A percentile compares a stretch with the other conserved stretches of the same genome.
phyloP scores from a whole-genome alignment of 1,140 invertebrate species.

The Tetramorium parvispinum region DNA sequence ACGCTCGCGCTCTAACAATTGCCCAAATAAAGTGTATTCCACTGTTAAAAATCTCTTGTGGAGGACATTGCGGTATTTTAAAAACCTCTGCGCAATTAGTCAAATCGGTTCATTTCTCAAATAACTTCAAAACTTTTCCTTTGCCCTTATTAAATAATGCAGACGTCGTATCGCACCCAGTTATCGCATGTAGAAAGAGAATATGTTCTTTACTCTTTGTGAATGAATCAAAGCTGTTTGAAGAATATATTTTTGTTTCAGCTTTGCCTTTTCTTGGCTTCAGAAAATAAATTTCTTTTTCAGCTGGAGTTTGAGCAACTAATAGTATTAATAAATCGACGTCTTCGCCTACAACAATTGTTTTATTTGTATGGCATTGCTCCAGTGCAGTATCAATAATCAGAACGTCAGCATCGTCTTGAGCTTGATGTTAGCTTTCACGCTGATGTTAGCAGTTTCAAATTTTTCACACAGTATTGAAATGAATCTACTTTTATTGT shows the following conservation, averaged over 20 bases:
- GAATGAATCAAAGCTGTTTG: not conserved
- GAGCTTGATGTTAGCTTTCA: not conserved
- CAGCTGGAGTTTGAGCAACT: not conserved
- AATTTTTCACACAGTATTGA: not conserved
- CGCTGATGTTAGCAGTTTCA: not conserved
- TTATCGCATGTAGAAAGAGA: not conserved
- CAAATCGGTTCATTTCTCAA: not conserved
- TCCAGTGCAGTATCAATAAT: not conserved
- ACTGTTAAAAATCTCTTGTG: not conserved
- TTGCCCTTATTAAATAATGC: not conserved
- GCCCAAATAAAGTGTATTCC: not conserved
- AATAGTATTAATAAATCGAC: not conserved
- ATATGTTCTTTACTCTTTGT: not conserved
- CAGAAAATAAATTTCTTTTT: constrained; percentile 10
- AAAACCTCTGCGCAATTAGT: not conserved
- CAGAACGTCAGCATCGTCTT: not conserved
- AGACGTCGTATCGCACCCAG: not conserved
- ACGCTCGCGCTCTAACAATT: too few relatives aligned
- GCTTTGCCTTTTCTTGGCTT: not conserved
- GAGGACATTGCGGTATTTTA: not conserved
- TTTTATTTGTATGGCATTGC: not conserved
- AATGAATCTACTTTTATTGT: not conserved
- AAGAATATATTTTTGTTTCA: not conserved
- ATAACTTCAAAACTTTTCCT: not conserved
- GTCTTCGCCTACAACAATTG: not conserved